Evolutionary conservation across 2,113 vertebrate species (phyloP), one percentile per base, ranked within the genome.

Genomic region (Megaleporinus macrocephalus): DNA sequence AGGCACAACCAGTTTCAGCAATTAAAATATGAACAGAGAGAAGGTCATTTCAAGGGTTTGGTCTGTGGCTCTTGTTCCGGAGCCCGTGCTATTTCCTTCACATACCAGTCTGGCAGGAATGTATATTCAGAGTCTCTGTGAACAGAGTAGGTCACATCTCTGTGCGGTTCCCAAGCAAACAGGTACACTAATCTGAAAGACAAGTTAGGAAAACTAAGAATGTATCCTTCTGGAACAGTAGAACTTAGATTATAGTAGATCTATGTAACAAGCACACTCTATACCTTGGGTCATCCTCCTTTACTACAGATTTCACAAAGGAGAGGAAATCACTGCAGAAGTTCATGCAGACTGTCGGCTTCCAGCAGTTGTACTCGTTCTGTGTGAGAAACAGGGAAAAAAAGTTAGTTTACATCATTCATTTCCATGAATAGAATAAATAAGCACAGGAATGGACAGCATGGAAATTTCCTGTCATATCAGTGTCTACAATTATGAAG

Each of bases 311-410:
- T 88, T 95, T 96, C 73, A 95, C 90, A 84, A 96, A 96, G 53
- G 91, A 93, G 82, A 98, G 91, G 89, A 98, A 97, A n/a, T 96
- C 95, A 0, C 89, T 91, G 85, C 96, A 97, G 84, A 98, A 97
- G 89, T 97, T 98, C 95, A 98, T 96, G 66, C 96, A 97, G 68
- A 97, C 96, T 0, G 96, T 96, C 0, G 96, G 96, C 63, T 94
- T 96, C 97, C 97, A 98, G 93, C 95, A 95, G 49, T 96, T 93
- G 10, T 78, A 84, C 87, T 98, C 97, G 4, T 90, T 93, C 96
- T 97, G 80, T 24, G 53, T n/a, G 53, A 36, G 26, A 66, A 79
- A 41, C 4, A 74, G 59, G n/a, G n/a, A n/a, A n/a, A n/a, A n/a
- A n/a, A n/a, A n/a, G n/a, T n/a, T 5, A 3, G n/a, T 44, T 44